A percentile compares a stretch with the other conserved stretches of the same genome.
Evolutionary conservation across 1,140 invertebrate species (phyloP).

Genomic region (Bombyx mandarina): DNA sequence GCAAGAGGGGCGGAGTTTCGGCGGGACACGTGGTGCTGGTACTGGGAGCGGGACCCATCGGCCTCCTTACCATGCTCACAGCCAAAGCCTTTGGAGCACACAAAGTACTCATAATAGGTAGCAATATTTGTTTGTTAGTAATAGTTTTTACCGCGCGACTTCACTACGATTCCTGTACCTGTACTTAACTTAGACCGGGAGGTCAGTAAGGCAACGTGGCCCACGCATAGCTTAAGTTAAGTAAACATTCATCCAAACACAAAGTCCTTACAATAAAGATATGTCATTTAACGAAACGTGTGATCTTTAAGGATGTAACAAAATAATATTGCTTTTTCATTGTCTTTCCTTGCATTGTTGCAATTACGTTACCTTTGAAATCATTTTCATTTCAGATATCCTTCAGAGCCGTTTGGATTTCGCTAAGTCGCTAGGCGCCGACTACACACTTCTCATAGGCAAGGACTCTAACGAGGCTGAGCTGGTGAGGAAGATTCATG

Average conservation of each 20-base stretch:
- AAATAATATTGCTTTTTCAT: too few species aligned
- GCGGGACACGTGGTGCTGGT: conserved; percentile 87
- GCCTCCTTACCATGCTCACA: conserved; percentile 85
- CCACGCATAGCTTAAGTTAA: too few species aligned
- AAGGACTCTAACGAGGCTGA: conserved; percentile 73
- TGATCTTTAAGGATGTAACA: too few species aligned
- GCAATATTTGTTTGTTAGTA: background rate
- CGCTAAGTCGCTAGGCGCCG: conserved; percentile 88
- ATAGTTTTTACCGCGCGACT: too few species aligned
- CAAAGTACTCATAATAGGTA: conserved; percentile 87
- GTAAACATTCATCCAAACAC: too few species aligned
- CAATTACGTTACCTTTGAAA: too few species aligned
- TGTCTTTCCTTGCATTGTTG: background rate
- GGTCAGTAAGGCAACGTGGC: too few species aligned
- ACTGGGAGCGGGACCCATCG: conserved; percentile 93
- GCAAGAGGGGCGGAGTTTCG: conserved; percentile 81
- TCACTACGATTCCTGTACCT: too few species aligned
- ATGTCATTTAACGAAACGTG: too few species aligned
- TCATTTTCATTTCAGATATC: conserved; percentile 74
- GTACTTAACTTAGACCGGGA: too few species aligned
- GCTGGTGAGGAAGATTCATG: conserved; percentile 74
- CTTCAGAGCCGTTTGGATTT: conserved; percentile 81
- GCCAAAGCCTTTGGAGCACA: conserved; percentile 93
- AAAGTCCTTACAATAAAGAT: too few species aligned
- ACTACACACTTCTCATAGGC: conserved; percentile 77